Base-by-base conservation (phyloP, 2,113 vertebrate genomes). In the Grammomys dolichurus region DNA sequence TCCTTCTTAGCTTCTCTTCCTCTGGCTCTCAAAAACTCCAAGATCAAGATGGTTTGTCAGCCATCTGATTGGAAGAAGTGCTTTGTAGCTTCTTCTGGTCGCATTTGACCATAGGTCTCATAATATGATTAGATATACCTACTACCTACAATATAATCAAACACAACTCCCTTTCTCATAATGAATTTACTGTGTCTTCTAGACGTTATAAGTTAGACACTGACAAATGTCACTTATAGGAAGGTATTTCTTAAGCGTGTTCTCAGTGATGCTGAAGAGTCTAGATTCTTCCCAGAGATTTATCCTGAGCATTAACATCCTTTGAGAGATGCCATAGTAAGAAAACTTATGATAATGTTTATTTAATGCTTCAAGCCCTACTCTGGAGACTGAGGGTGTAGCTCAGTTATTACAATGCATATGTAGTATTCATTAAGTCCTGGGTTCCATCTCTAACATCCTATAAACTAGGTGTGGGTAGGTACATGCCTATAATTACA, bases 101-200 rank as follows among this genome's bases (percentile, higher is more conserved):
- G 46, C 28, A 60, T 86, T 91, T 78, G 93, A 85, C 58, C 67
- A 77, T 58, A 31, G n/a, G 58, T 67, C 67, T 73, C 67, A 84
- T 13, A 90, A 24, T 73, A 56, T 94, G 67, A 89, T 85, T 93
- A 78, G 36, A 26, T 94, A 92, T 24, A 51, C 19, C 48, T 31
- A 93, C 48, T 31, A 93, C n/a, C 28, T 77, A 60, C 81, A 65
- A 51, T 0, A 2, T 78, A 84, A 92, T 76, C 56, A 82, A 73
- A 26, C 7, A 58, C 36, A 43, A 33, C 46, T 43, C 89, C 56
- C 87, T 92, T 95, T 54, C 69, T 86, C 14, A 33, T 65, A 75
- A 95, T 22, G 54, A 69, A 51, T 75, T 69, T 46, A 46, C 91
- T 73, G 46, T 96, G 58, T 76, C 93, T 92, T 90, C 75, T 92